Base-by-base conservation (phyloP, 1,140 invertebrate genomes). In the Andricus grossulariae region DNA sequence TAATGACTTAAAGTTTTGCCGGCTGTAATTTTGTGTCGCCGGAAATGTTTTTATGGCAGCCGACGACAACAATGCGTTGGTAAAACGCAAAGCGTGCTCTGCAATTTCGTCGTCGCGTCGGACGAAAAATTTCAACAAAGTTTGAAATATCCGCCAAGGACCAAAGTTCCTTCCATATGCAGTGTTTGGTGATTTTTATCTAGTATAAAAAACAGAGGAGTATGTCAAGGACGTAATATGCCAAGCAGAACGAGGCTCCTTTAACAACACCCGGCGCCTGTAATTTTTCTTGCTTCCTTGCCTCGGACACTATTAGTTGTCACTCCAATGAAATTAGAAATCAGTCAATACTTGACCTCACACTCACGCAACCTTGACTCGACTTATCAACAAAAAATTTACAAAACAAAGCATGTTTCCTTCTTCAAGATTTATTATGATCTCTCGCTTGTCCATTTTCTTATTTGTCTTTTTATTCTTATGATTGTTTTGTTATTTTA, bases 221-320 rank as follows among this genome's bases (percentile, higher is more conserved):
- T 73, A 50, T 84, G 80, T 86, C 84, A 88, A 87, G 86, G 84
- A 21, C 78, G 15, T 19, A n/a, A 70, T 70, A 71, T 10, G 3
- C 25, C 49, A 55, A 81, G 73, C 79, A 75, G 75, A 82, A 84
- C 78, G 39, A 66, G 45, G 49, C 19, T 75, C 66, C 12, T 74
- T 21, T 57, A 60, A 66, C 57, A 66, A 21, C 21, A 66, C 11
- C 57, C 21, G 6, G 15, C 45, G 19, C 45, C 32, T 74, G 15
- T 66, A 50, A 74, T 66, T 74, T 45, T 74, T 66, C 50, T 66
- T 19, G 11, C 19, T 25, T 21, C 18, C 25, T 21, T 13, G 19
- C 51, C 19, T 72, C 25, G 25, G 60, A 39, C 4, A 15, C 12
- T 7, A n/a, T n/a, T n/a, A 39, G 16, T 66, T 16, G 54, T 18